Conservation (phyloP, 2,888 invertebrate species). For the Tupiocoris notatus region DNA sequence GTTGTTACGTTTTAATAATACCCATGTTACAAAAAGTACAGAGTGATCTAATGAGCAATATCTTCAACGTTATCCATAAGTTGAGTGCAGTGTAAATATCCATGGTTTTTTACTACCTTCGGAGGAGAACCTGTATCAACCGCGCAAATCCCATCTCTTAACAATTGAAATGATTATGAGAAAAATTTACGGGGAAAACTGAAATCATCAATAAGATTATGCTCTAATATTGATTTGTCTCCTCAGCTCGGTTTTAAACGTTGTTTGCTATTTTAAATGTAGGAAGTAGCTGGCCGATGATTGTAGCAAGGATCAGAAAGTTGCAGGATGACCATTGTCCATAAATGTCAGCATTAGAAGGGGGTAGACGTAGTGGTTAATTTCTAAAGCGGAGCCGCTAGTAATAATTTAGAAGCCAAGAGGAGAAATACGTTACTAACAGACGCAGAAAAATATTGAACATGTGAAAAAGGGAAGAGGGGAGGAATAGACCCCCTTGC, state of each 20-base stretch:
- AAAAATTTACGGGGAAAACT: slow-evolving; percentile 10
- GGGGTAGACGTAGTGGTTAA: too few relatives aligned
- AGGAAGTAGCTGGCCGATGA: too few relatives aligned
- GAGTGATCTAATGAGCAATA: background rate
- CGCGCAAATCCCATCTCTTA: background rate
- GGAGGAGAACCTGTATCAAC: background rate
- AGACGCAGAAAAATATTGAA: too few relatives aligned
- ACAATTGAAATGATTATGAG: background rate
- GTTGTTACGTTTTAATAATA: background rate
- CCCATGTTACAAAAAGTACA: background rate
- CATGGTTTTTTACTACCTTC: background rate
- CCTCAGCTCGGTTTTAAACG: background rate
- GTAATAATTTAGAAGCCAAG: too few relatives aligned
- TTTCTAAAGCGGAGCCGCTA: too few relatives aligned
- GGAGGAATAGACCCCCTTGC: too few relatives aligned
- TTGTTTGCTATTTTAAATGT: too few relatives aligned
- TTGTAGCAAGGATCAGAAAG: too few relatives aligned
- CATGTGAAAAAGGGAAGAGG: too few relatives aligned
- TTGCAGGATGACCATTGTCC: too few relatives aligned
- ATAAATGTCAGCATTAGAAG: too few relatives aligned
- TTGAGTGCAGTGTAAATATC: background rate
- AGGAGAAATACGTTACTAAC: too few relatives aligned
- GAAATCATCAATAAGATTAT: slow-evolving; percentile 14
- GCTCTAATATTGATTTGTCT: slow-evolving; percentile 7
- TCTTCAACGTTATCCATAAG: background rate